These are phyloP conservation scores for Pentalonia nigronervosa DNA, from an alignment of 1,140 invertebrate species.

Conservation along the genomic window DNA sequence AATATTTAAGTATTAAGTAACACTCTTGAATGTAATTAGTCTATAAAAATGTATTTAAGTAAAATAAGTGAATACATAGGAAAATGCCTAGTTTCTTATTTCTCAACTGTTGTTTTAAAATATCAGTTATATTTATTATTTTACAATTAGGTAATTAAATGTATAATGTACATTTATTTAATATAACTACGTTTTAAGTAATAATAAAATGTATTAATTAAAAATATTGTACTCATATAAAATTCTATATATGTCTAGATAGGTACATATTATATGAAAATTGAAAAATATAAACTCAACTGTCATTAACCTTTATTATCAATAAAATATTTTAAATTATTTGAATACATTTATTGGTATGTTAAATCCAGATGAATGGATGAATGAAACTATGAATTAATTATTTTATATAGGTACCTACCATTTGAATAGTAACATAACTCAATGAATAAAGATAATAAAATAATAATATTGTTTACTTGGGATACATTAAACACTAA, in stretches of 20 bases:
- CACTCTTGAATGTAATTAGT: neutral
- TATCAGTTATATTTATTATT: too few species aligned
- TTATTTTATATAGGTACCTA: neutral
- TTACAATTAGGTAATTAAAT: too few species aligned
- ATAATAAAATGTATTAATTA: neutral
- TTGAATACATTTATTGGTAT: neutral
- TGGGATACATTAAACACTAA: too few species aligned
- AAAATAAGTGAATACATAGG: too few species aligned
- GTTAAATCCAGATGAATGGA: neutral
- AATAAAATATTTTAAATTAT: neutral
- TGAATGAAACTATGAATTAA: neutral
- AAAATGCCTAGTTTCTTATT: too few species aligned
- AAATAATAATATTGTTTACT: neutral
- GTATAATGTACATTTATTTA: neutral
- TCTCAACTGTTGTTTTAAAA: too few species aligned
- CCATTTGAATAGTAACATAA: neutral
- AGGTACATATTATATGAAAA: too few species aligned
- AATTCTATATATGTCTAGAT: too few species aligned
- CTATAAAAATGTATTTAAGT: too few species aligned
- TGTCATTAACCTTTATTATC: too few species aligned
- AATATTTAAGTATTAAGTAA: neutral
- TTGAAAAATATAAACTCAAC: too few species aligned
- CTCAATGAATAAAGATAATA: neutral
- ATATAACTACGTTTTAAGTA: neutral
- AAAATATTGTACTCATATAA: neutral